Evolutionary conservation across 2,797 vertebrate species (phyloP).

Genomic region (Meriones psammophilus): DNA sequence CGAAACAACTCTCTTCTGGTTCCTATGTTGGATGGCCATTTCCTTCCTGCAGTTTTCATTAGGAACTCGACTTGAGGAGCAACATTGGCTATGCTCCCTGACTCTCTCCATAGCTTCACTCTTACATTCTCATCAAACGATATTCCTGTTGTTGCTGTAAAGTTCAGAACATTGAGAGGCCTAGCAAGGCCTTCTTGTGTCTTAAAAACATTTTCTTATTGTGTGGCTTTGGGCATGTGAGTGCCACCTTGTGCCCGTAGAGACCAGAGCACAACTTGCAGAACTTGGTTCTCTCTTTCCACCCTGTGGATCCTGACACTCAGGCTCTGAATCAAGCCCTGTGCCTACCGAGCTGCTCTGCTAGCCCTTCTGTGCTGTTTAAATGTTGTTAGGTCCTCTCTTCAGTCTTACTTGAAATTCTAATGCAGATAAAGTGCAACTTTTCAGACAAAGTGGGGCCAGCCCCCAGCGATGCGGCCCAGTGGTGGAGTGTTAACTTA

Average conservation of each 20-base stretch:
- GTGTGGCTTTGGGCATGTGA: background rate
- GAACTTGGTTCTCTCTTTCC: background rate
- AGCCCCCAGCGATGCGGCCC: background rate
- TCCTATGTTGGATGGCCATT: slow-evolving; percentile 4
- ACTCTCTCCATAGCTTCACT: background rate
- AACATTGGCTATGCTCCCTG: background rate
- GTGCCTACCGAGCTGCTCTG: background rate
- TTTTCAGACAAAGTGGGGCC: background rate
- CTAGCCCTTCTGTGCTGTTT: background rate
- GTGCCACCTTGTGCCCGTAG: background rate
- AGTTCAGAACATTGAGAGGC: background rate
- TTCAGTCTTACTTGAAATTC: slow-evolving; percentile 2
- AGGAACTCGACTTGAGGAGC: background rate
- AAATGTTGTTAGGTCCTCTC: background rate
- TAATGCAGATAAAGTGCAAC: background rate
- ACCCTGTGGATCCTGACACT: background rate
- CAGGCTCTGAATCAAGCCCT: background rate
- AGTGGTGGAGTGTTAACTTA: background rate
- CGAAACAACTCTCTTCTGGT: background rate
- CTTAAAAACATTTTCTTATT: background rate
- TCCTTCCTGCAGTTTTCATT: slow-evolving; percentile 18
- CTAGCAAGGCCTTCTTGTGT: background rate
- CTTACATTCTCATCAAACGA: slow-evolving; percentile 8
- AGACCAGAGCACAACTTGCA: background rate
- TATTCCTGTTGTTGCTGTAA: background rate